Conservation (phyloP, 1,140 invertebrate genomes). For the Sitobion miscanthi region DNA sequence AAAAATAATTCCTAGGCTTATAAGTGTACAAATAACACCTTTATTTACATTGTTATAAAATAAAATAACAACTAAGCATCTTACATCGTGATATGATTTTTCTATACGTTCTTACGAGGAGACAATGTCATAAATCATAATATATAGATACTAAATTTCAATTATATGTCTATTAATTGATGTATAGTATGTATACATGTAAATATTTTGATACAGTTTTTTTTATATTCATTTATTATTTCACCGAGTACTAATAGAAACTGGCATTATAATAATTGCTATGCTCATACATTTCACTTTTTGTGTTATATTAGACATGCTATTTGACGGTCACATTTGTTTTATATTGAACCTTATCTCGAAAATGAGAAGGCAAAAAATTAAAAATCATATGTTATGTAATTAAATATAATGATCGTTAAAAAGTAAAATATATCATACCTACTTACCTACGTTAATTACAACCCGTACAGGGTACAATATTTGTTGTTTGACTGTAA, state of each 20-base stretch:
- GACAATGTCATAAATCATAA: too few relatives aligned
- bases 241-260: background rate
- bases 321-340: background rate
- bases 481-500: background rate
- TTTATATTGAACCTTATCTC: background rate
- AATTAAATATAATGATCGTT: background rate
- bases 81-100: too few relatives aligned
- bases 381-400: background rate
- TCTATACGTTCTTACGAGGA: too few relatives aligned
- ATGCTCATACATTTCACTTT: background rate
- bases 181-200: background rate
- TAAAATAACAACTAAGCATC: too few relatives aligned
- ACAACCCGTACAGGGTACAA: background rate
- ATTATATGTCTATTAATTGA: too few relatives aligned
- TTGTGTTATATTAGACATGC: background rate
- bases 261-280: background rate
- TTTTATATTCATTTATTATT: background rate
- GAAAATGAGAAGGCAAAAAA: background rate
- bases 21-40: too few relatives aligned
- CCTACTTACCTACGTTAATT: background rate
- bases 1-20: too few relatives aligned
- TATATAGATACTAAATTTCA: too few relatives aligned
- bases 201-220: background rate
- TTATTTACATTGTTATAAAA: too few relatives aligned
- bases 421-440: background rate